Evolutionary conservation across 2,797 vertebrate genomes (phyloP).

Genomic region (Falco peregrinus): DNA sequence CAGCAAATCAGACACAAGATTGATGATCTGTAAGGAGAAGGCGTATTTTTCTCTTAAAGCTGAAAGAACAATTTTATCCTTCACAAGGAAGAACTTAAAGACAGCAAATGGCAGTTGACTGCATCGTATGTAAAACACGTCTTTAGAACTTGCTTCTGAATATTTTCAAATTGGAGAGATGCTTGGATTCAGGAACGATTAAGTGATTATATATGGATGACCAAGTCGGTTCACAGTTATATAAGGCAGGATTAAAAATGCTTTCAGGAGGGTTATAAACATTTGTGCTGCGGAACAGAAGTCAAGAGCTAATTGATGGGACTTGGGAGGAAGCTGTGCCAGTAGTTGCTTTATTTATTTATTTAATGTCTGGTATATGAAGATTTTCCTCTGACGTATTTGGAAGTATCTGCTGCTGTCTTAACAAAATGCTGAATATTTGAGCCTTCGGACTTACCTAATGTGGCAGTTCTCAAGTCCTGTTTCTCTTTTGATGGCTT

Average conservation of each 20-base stretch:
- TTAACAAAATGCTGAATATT: background rate
- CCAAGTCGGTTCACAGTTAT: conserved; percentile 4
- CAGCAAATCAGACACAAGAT: background rate
- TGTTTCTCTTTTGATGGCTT: background rate
- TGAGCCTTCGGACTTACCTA: background rate
- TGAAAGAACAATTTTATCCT: background rate
- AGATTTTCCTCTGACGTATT: background rate
- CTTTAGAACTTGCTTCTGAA: background rate
- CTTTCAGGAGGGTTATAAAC: conserved; percentile 16
- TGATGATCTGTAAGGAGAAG: background rate
- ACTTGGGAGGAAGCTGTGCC: background rate
- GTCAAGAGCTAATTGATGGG: background rate
- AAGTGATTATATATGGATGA: background rate
- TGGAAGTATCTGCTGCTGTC: background rate
- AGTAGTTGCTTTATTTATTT: background rate
- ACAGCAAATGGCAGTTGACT: background rate
- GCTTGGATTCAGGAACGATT: background rate
- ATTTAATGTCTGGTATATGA: background rate
- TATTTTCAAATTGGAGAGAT: background rate
- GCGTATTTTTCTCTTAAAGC: background rate
- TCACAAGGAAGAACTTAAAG: background rate
- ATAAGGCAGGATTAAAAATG: conserved; percentile 51
- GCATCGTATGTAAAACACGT: background rate
- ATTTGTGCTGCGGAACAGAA: conserved; percentile 6
- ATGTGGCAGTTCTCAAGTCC: background rate